A percentile compares a stretch with the other conserved stretches of the same genome.
Conservation (phyloP, 2,113 vertebrate genomes). For the Alouatta palliata region DNA sequence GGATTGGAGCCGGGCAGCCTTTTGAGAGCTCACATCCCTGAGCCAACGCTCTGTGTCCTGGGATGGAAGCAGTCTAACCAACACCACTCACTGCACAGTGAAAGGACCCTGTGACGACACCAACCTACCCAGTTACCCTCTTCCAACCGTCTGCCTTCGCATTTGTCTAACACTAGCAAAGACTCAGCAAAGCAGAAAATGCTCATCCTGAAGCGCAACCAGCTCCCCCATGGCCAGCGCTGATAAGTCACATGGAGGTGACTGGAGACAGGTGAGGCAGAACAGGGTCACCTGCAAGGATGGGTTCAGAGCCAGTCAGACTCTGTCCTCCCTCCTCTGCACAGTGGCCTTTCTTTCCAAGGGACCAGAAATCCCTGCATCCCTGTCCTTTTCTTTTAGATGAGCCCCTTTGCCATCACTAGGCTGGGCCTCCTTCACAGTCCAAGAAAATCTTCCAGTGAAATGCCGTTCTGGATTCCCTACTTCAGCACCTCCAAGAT, state of each 20-base stretch:
- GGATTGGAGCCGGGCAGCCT: background rate
- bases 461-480: background rate
- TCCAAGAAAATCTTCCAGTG: background rate
- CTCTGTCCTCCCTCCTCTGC: background rate
- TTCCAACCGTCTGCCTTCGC: background rate
- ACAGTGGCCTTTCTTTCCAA: background rate
- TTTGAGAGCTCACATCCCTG: background rate
- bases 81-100: no score
- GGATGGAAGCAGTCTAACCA: background rate
- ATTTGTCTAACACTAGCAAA: background rate
- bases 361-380: background rate
- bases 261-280: background rate
- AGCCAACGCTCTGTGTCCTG: background rate
- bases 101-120: background rate
- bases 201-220: background rate
- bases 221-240: background rate
- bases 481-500: background rate
- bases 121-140: rapidly evolving
- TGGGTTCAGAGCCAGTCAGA: no score
- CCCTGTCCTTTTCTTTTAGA: no score
- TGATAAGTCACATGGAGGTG: background rate
- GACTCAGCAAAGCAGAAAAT: background rate
- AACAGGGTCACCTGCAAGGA: background rate
- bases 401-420: background rate
- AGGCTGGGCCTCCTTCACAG: background rate